Evolutionary conservation across 2,888 invertebrate genomes (phyloP).

Genomic region (Seladonia tumulorum): DNA sequence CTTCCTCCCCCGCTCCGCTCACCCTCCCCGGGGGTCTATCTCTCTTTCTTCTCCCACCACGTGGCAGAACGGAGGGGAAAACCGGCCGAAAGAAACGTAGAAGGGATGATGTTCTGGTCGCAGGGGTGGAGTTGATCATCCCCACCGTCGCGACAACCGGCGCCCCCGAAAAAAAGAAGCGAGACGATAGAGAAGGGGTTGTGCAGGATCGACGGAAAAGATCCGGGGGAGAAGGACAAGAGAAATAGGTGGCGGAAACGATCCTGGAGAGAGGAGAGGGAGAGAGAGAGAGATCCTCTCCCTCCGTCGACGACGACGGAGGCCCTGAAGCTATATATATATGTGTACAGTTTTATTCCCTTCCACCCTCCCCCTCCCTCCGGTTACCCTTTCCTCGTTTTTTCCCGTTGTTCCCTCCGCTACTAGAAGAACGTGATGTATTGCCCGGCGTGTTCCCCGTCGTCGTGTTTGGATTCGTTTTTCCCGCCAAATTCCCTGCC

Average conservation of each 20-base stretch:
- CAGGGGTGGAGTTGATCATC: constrained; percentile 55
- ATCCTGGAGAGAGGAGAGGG: constrained; percentile 32
- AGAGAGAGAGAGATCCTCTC: constrained; percentile 35
- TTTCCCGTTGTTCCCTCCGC: constrained; percentile 57
- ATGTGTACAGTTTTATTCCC: constrained; percentile 35
- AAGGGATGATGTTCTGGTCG: constrained; percentile 47
- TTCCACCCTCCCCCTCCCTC: constrained; percentile 14
- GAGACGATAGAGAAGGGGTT: constrained; percentile 50
- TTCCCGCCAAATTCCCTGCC: constrained; percentile 82
- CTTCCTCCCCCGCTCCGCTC: constrained; percentile 44
- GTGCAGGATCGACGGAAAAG: constrained; percentile 44
- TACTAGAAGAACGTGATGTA: constrained; percentile 80
- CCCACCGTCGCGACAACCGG: constrained; percentile 50
- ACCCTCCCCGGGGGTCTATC: background rate
- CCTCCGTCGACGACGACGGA: constrained; percentile 12
- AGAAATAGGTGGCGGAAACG: constrained; percentile 45
- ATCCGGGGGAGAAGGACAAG: constrained; percentile 32
- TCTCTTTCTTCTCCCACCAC: constrained; percentile 31
- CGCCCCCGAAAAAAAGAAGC: constrained; percentile 55
- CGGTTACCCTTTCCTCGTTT: constrained; percentile 53
- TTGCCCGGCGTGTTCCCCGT: constrained; percentile 77
- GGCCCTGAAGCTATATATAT: background rate
- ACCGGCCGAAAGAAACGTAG: constrained; percentile 48
- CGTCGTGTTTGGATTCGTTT: constrained; percentile 80
- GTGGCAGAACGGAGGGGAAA: background rate